phyloP scores from a whole-genome alignment of 2,797 vertebrate species.

The Capromys pilorides region DNA sequence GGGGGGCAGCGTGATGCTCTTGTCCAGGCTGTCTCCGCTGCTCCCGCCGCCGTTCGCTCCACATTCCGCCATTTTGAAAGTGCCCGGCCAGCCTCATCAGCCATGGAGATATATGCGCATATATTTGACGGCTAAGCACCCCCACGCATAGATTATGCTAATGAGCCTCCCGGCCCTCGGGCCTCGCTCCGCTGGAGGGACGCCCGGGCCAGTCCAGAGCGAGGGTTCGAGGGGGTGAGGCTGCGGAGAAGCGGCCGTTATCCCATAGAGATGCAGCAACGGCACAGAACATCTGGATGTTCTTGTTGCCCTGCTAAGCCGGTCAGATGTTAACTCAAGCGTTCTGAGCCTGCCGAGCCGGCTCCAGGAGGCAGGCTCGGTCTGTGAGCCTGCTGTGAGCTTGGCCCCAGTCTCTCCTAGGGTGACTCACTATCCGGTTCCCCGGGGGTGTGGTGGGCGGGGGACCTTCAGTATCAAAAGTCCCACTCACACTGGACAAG shows the following conservation, averaged over 20 bases:
- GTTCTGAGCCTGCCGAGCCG: neutral
- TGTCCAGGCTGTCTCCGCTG: slow-evolving; percentile 91
- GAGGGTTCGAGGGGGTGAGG: neutral
- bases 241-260: neutral
- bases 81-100: slow-evolving; percentile 81
- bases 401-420: neutral
- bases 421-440: neutral
- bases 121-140: slow-evolving; percentile 77
- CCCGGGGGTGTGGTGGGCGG: no score
- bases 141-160: slow-evolving; percentile 76
- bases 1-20: slow-evolving; percentile 96
- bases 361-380: neutral
- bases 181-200: no score
- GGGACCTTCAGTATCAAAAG: neutral
- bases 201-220: rapidly evolving
- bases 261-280: neutral
- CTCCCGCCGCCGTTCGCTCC: slow-evolving; percentile 86
- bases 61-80: slow-evolving; percentile 94
- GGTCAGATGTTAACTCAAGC: neutral
- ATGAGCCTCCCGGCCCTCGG: neutral
- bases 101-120: slow-evolving; percentile 87
- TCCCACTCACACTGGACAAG: neutral
- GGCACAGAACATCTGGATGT: neutral
- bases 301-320: neutral
- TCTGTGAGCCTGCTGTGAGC: neutral